phyloP scores from a whole-genome alignment of 2,113 vertebrate genomes.

The Boulengeromyrus knoepffleri region DNA sequence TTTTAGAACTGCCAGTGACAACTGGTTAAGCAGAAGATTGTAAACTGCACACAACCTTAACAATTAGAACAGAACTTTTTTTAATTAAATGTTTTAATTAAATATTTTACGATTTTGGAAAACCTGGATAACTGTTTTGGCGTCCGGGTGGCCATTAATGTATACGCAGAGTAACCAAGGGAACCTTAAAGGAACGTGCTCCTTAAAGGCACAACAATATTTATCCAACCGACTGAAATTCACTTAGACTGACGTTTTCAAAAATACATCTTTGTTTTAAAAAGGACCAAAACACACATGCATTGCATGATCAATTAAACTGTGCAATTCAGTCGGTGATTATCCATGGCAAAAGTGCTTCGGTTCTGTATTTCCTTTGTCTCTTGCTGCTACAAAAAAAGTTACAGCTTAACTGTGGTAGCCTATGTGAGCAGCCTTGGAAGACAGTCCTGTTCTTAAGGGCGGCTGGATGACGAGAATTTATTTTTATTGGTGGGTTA shows the following conservation, averaged over 20 bases:
- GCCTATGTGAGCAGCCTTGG: background rate
- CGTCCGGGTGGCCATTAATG: constrained; percentile 26
- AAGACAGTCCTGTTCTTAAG: background rate
- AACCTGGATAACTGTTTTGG: background rate
- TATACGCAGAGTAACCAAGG: constrained; percentile 40
- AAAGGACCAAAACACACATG: background rate
- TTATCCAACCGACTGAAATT: background rate
- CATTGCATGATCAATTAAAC: background rate
- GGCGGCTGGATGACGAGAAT: background rate
- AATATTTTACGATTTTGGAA: background rate
- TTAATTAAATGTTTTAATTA: background rate
- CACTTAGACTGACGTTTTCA: background rate
- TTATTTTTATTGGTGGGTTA: background rate
- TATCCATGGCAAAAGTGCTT: background rate
- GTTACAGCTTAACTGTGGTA: background rate
- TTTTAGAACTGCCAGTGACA: background rate
- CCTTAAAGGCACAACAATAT: constrained; percentile 21
- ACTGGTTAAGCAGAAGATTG: background rate
- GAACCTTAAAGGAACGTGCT: constrained; percentile 20
- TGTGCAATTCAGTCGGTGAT: background rate
- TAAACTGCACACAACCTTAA: background rate
- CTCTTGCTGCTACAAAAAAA: background rate
- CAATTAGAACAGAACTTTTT: background rate
- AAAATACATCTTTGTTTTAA: background rate
- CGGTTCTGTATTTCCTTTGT: background rate